phyloP scores from a whole-genome alignment of 2,113 vertebrate genomes.

The Notiomystis cincta region DNA sequence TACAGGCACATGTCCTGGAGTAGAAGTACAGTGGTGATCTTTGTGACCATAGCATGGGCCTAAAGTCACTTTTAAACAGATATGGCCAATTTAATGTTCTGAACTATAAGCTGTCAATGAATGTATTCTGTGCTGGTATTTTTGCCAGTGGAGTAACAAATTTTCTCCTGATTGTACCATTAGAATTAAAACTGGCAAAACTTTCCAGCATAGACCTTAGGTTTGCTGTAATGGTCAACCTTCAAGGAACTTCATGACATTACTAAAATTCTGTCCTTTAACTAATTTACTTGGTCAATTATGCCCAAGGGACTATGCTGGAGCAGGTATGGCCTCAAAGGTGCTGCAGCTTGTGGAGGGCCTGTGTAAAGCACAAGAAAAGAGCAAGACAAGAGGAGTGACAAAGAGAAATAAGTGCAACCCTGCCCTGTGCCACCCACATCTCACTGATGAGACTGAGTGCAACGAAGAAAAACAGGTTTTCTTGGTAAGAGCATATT shows the following conservation, averaged over 20 bases:
- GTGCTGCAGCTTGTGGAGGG: background rate
- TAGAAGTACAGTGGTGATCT: background rate
- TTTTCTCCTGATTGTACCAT: background rate
- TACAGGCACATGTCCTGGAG: background rate
- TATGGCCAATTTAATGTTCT: background rate
- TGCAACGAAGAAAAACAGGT: background rate
- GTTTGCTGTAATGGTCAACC: background rate
- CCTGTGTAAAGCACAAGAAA: background rate
- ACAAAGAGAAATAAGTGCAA: background rate
- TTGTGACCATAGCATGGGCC: background rate
- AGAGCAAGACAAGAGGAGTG: background rate
- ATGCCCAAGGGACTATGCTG: background rate
- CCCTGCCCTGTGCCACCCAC: background rate
- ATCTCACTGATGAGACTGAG: background rate
- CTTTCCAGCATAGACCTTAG: background rate
- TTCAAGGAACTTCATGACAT: background rate
- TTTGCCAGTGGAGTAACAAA: background rate
- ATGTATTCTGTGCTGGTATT: background rate
- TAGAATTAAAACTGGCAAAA: background rate
- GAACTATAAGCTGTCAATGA: background rate
- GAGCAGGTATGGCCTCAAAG: background rate
- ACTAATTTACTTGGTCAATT: background rate
- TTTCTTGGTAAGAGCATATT: background rate
- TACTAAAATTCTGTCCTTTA: background rate
- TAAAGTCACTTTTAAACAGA: background rate